phyloP scores from a whole-genome alignment of 2,888 invertebrate genomes.

The Erebia epiphron region DNA sequence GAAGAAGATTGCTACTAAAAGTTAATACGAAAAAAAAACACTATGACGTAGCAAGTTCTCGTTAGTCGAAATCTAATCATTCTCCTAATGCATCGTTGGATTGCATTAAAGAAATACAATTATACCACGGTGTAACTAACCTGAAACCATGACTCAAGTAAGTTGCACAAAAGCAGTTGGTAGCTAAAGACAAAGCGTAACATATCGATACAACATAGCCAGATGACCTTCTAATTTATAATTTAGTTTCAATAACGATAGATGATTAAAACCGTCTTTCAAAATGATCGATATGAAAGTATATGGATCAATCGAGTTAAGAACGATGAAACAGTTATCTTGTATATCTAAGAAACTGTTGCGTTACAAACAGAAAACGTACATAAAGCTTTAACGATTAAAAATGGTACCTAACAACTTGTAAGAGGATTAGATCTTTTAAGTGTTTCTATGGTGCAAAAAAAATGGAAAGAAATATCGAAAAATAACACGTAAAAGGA shows the following conservation, averaged over 20 bases:
- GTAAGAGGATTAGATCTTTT: too few species aligned
- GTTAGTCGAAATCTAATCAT: constrained; percentile 10
- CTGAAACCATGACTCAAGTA: constrained; percentile 12
- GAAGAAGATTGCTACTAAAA: background rate
- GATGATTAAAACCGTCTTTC: constrained; percentile 34
- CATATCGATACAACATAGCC: constrained; percentile 29
- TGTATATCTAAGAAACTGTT: constrained; percentile 1
- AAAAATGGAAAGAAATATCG: too few species aligned
- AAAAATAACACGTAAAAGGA: too few species aligned
- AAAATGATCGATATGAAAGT: constrained; percentile 38
- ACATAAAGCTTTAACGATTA: too few species aligned
- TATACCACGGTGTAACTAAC: constrained; percentile 3
- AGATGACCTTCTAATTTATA: constrained; percentile 31
- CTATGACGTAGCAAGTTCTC: constrained; percentile 6
- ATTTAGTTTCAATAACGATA: constrained; percentile 36
- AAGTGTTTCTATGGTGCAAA: too few species aligned
- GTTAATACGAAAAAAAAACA: background rate
- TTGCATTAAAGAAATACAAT: constrained; percentile 15
- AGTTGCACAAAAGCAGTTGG: constrained; percentile 7
- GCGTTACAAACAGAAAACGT: background rate
- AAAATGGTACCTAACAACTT: too few species aligned
- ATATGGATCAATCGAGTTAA: constrained; percentile 22
- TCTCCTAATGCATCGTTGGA: constrained; percentile 6
- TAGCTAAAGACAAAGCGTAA: constrained; percentile 29
- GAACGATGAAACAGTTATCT: constrained; percentile 37